phyloP scores from a whole-genome alignment of 2,888 invertebrate species.

The Elegia similella region DNA sequence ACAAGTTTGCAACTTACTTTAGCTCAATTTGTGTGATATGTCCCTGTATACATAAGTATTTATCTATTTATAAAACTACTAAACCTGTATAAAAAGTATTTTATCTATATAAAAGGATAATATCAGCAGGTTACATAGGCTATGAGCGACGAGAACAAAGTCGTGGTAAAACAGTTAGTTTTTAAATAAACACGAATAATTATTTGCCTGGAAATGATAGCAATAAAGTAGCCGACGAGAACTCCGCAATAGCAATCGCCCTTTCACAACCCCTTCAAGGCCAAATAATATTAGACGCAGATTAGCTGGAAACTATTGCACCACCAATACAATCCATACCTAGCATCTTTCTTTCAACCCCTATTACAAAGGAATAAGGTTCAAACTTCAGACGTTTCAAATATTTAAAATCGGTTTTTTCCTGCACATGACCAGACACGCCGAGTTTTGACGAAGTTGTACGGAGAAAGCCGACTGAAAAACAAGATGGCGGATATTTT shows the following conservation, averaged over 20 bases:
- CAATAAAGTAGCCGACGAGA: no score
- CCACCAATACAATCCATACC: constrained; percentile 4
- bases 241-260: neutral
- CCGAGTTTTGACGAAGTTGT: constrained; percentile 39
- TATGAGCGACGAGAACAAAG: no score
- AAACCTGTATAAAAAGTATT: no score
- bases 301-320: constrained; percentile 10
- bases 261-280: constrained; percentile 10
- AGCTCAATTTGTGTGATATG: no score
- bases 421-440: constrained; percentile 32
- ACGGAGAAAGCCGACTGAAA: constrained; percentile 42
- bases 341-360: neutral
- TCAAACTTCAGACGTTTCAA: constrained; percentile 19
- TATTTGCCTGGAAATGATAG: no score
- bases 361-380: constrained; percentile 11
- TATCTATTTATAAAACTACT: no score
- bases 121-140: no score
- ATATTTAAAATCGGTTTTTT: constrained; percentile 17
- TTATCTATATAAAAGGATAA: no score
- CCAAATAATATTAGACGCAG: constrained; percentile 10
- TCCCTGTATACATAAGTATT: no score
- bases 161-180: no score
- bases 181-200: no score
- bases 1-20: no score
- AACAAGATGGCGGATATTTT: constrained; percentile 57